Evolutionary conservation across 2,113 vertebrate genomes (phyloP).

Genomic region (Mesitornis unicolor): DNA sequence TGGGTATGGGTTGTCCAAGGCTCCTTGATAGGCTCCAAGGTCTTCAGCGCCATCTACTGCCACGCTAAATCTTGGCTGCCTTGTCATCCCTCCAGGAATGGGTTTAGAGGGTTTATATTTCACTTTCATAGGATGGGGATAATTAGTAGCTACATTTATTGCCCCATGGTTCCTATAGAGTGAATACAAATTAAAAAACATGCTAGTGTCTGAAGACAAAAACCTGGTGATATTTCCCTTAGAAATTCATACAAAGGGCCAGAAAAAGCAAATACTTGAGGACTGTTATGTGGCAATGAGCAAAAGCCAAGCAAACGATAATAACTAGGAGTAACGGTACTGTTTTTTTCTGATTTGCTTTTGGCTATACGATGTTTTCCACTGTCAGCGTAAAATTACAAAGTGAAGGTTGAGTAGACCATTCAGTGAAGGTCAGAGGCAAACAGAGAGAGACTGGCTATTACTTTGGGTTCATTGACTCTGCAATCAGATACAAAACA

Average conservation of each 20-base stretch:
- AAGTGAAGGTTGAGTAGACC: background rate
- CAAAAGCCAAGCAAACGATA: background rate
- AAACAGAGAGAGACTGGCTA: background rate
- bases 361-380: background rate
- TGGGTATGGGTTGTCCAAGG: background rate
- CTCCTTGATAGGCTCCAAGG: background rate
- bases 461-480: background rate
- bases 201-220: background rate
- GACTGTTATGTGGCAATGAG: background rate
- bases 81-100: background rate
- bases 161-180: background rate
- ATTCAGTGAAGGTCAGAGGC: background rate
- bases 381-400: background rate
- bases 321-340: background rate
- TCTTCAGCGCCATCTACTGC: conserved; percentile 57
- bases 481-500: background rate
- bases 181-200: background rate
- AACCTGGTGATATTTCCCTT: background rate
- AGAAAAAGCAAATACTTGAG: background rate
- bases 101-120: background rate
- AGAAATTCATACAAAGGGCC: background rate
- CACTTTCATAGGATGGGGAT: background rate
- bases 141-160: background rate
- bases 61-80: background rate
- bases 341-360: background rate